These are phyloP conservation scores for Charaxes varanes DNA, from an alignment of 1,140 invertebrate genomes.

Conservation along the genomic window DNA sequence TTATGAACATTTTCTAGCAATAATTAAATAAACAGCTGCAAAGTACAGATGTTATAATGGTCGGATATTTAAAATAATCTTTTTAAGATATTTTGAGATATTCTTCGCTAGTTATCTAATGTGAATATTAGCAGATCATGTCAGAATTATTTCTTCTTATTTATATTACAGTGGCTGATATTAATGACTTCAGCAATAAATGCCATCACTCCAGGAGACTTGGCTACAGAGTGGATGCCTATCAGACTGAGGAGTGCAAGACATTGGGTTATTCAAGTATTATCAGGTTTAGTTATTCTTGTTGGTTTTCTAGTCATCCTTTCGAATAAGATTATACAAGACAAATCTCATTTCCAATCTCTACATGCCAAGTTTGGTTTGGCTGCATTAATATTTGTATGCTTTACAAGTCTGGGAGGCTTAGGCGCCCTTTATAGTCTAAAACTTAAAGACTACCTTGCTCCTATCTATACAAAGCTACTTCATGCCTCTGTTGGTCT, in stretches of 20 bases:
- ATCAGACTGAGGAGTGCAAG: conserved; percentile 60
- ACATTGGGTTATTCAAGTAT: conserved; percentile 64
- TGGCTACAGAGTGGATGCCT: conserved; percentile 69
- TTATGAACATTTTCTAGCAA: too few species aligned
- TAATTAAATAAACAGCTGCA: too few species aligned
- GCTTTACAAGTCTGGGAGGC: conserved; percentile 54
- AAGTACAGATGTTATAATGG: too few species aligned
- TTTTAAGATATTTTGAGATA: conserved; percentile 11
- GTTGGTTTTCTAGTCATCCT: conserved; percentile 60
- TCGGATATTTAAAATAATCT: too few species aligned
- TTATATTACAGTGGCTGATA: conserved; percentile 60
- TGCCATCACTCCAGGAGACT: conserved; percentile 65
- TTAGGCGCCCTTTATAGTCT: conserved; percentile 57
- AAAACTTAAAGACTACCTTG: conserved; percentile 60
- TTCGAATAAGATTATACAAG: conserved; percentile 52
- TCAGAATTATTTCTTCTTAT: background rate
- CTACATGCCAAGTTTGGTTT: conserved; percentile 66
- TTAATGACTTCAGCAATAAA: conserved; percentile 66
- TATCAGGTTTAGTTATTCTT: conserved; percentile 36
- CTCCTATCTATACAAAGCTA: conserved; percentile 65
- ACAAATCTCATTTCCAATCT: conserved; percentile 51
- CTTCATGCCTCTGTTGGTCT: conserved; percentile 58
- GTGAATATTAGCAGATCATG: background rate
- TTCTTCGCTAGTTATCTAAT: conserved; percentile 9
- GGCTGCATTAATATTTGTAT: conserved; percentile 52